Percentiles rank a stretch among this genome's conserved stretches.
phyloP scores from a whole-genome alignment of 1,140 invertebrate genomes.

The Tetramorium alpestre region DNA sequence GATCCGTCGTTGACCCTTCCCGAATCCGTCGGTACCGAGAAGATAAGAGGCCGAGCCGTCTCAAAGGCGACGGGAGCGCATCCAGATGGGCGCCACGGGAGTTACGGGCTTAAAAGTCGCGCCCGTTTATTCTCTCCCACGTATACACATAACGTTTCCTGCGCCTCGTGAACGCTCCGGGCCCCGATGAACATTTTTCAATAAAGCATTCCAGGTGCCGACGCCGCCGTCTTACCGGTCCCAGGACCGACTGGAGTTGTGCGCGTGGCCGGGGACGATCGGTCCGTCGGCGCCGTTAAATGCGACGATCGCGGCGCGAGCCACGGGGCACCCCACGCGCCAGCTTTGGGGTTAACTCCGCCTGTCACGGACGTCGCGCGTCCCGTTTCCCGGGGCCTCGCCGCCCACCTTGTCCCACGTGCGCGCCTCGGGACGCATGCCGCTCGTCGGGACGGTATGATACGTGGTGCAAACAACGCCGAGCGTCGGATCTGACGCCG shows the following conservation, averaged over 20 bases:
- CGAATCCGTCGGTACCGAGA: not conserved
- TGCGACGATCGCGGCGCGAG: not conserved
- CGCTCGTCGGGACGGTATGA: not conserved
- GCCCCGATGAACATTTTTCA: constrained; percentile 39
- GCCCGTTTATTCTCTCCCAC: constrained; percentile 41
- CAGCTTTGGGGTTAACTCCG: constrained; percentile 54
- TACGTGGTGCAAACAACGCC: not conserved
- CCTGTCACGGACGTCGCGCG: constrained; percentile 18
- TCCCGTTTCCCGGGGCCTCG: too few species aligned
- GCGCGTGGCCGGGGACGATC: not conserved
- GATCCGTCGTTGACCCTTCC: not conserved
- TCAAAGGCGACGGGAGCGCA: constrained; percentile 26
- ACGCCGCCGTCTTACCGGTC: not conserved
- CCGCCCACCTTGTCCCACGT: not conserved
- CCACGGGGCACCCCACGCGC: not conserved
- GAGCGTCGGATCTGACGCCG: not conserved
- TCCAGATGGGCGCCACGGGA: constrained; percentile 25
- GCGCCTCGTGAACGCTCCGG: not conserved
- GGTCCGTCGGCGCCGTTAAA: not conserved
- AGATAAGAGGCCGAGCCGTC: not conserved
- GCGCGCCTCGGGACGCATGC: not conserved
- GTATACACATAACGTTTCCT: not conserved
- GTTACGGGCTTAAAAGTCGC: constrained; percentile 40
- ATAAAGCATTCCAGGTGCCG: constrained; percentile 45
- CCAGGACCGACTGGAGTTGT: not conserved